Conservation (phyloP, 2,797 vertebrate species). For the Lerista edwardsae region DNA sequence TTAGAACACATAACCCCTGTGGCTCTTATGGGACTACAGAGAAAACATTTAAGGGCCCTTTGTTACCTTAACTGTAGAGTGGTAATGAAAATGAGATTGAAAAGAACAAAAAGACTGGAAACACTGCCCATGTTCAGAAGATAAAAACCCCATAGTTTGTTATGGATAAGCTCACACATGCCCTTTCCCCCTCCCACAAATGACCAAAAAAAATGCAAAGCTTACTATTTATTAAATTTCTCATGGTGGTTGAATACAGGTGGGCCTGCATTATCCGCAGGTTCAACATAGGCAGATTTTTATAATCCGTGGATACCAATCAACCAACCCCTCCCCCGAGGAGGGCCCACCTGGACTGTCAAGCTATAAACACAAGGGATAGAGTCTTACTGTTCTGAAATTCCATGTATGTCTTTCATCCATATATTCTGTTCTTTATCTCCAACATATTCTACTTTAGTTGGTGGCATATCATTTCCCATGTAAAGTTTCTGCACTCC, state of each 20-base stretch:
- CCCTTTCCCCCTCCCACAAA: too few species aligned
- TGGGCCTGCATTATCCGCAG: too few species aligned
- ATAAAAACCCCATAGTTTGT: too few species aligned
- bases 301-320: too few species aligned
- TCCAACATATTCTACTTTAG: slow-evolving; percentile 83
- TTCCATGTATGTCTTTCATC: slow-evolving; percentile 91
- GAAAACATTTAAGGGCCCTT: background rate
- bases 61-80: background rate
- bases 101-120: background rate
- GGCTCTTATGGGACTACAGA: background rate
- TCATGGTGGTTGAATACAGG: too few species aligned
- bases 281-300: too few species aligned
- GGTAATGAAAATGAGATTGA: background rate
- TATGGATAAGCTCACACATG: too few species aligned
- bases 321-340: too few species aligned
- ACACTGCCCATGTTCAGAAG: too few species aligned
- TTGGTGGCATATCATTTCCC: slow-evolving; percentile 82
- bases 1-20: background rate
- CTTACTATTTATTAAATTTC: too few species aligned
- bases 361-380: slow-evolving; percentile 21
- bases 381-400: slow-evolving; percentile 90
- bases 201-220: too few species aligned
- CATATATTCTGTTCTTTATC: slow-evolving; percentile 92
- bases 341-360: background rate
- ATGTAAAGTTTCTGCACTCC: slow-evolving; percentile 87